Conservation (phyloP, 2,888 invertebrate genomes). For the Aspidapion aeneum region DNA sequence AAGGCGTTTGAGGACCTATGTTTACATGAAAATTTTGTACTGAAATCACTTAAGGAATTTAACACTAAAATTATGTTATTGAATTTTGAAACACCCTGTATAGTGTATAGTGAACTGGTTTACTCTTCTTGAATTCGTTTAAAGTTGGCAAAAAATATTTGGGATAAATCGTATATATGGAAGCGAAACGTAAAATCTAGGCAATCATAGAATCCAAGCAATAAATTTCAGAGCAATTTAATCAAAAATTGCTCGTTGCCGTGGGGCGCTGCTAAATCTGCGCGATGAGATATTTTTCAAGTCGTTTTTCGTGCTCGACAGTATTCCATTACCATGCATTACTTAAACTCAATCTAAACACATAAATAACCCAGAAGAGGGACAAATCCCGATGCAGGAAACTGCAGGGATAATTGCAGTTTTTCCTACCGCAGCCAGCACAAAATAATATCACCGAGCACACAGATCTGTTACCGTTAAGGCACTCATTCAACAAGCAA, state of each 20-base stretch:
- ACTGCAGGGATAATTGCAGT: constrained; percentile 38
- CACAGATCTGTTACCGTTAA: too few relatives aligned
- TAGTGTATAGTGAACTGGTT: too few relatives aligned
- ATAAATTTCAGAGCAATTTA: constrained; percentile 44
- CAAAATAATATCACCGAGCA: too few relatives aligned
- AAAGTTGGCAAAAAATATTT: too few relatives aligned
- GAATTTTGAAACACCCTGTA: too few relatives aligned
- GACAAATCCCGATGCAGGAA: constrained; percentile 35
- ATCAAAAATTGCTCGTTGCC: constrained; percentile 38
- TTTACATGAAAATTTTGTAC: too few relatives aligned
- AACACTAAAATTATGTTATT: too few relatives aligned
- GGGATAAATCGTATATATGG: too few relatives aligned
- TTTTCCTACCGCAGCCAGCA: constrained; percentile 28
- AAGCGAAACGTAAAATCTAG: background rate
- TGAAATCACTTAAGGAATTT: too few relatives aligned
- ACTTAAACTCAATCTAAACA: constrained; percentile 45
- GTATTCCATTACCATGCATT: constrained; percentile 45
- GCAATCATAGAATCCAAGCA: constrained; percentile 34
- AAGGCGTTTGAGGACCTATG: too few relatives aligned
- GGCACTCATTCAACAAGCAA: too few relatives aligned
- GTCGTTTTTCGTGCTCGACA: constrained; percentile 36
- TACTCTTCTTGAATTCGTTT: too few relatives aligned
- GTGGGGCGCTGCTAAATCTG: background rate
- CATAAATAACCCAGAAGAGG: constrained; percentile 41
- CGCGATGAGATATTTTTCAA: constrained; percentile 38